A percentile compares a stretch with the other conserved stretches of the same genome.
These are phyloP conservation scores for Eudemis profundana DNA, from an alignment of 2,888 invertebrate genomes.

Conservation along the genomic window DNA sequence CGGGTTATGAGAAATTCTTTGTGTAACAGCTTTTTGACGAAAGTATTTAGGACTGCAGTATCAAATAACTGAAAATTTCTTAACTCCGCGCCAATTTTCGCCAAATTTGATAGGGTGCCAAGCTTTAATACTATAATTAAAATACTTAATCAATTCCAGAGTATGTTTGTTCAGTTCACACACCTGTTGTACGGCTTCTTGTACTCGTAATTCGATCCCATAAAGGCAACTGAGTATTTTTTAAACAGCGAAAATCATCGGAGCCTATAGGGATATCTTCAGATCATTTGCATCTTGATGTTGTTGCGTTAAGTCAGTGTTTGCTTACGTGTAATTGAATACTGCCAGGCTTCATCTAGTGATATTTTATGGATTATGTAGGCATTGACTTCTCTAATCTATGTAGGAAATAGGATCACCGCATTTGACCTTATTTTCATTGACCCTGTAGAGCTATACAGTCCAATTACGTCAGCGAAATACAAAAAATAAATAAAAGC, in stretches of 20 bases:
- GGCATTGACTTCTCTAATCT: background rate
- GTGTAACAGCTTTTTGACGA: background rate
- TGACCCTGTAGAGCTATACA: background rate
- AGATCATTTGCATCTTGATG: constrained; percentile 7
- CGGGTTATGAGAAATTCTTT: background rate
- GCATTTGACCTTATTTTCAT: background rate
- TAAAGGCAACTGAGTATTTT: background rate
- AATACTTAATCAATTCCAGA: constrained; percentile 32
- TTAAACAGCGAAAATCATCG: background rate
- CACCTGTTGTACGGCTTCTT: constrained; percentile 19
- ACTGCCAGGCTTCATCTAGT: background rate
- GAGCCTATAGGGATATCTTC: background rate
- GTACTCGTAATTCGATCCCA: background rate
- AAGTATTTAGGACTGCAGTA: background rate
- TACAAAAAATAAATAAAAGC: background rate
- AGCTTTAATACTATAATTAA: constrained; percentile 33
- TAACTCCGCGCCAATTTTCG: constrained; percentile 17
- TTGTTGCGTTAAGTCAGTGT: constrained; percentile 24
- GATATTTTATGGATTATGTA: background rate
- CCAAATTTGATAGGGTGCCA: constrained; percentile 34
- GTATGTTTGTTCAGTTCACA: constrained; percentile 11
- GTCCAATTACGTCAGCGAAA: background rate
- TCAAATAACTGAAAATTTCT: constrained; percentile 19
- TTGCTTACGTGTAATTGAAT: constrained; percentile 21
- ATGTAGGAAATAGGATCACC: background rate